Base-by-base conservation (phyloP, 2,888 invertebrate species). In the Sussaba pulchella region DNA sequence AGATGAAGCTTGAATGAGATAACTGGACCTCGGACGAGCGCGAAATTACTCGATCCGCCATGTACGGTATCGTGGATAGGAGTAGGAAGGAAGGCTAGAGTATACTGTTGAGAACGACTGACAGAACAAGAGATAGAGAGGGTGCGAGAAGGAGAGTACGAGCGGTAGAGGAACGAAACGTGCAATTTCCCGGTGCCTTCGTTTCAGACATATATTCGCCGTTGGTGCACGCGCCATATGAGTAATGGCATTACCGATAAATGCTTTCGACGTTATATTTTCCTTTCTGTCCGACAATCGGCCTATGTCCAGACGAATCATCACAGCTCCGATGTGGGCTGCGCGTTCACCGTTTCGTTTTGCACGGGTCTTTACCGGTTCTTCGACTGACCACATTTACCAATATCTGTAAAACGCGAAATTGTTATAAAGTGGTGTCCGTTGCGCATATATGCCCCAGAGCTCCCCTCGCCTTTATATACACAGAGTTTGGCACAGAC, bases 191-290 rank as follows among this genome's bases (percentile, higher is more conserved):
- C 24, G 50, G 41, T 39, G 45, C 31, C 9, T n/a, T 45, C 52
- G 19, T 54, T 57, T 59, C 24, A 26, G 21, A 17, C 59, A 10
- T 24, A 17, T 14, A 26, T 10, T 12, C 36, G n/a, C 31, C 31
- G 31, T 31, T 31, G 31, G 19, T 64, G 2, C 12, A 14, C 19
- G 14, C 24, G 12, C 47, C 14, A 26, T 39, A 57, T 57, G 41
- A 59, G 45, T 67, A 72, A 75, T 72, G 14, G 61, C 36, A 67
- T 71, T 71, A 72, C 67, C 67, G 67, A 54, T 67, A 75, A 72
- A 80, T 70, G 67, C 26, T 71, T 61, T 66, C n/a, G 52, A 69
- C 54, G 74, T 75, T 66, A 12, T 50, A 70, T 79, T 79, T 67
- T 47, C 64, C 71, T 80, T 76, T 71, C 39, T 80, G 67, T 9